A percentile compares a stretch with the other conserved stretches of the same genome.
phyloP scores from a whole-genome alignment of 2,888 invertebrate species.

The Notodonta ziczac region DNA sequence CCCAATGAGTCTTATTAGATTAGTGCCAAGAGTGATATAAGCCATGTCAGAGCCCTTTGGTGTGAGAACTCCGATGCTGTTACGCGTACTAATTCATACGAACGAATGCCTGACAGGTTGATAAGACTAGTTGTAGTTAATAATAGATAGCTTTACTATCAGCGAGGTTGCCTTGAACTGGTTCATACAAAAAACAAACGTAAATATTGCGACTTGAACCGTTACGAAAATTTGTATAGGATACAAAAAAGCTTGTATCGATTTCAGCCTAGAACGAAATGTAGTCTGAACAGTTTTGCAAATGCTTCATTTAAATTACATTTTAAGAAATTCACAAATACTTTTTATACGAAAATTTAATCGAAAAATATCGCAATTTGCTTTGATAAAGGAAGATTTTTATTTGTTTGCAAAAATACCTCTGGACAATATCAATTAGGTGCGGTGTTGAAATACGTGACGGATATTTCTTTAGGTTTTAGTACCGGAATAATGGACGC shows the following conservation, averaged over 20 bases:
- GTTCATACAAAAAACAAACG: slow-evolving; percentile 13
- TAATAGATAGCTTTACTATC: slow-evolving; percentile 6
- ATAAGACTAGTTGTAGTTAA: no score
- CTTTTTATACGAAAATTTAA: background rate
- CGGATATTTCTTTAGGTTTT: background rate
- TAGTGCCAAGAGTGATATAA: no score
- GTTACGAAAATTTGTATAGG: slow-evolving; percentile 3
- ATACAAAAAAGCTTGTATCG: background rate
- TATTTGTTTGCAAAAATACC: background rate
- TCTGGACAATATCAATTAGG: slow-evolving; percentile 2
- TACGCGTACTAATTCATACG: no score
- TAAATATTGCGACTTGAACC: slow-evolving; percentile 23
- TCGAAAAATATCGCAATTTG: background rate
- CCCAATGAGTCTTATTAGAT: no score
- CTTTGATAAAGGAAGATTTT: background rate
- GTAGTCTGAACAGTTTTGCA: background rate
- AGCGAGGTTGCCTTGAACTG: slow-evolving; percentile 14
- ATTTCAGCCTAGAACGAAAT: slow-evolving; percentile 1
- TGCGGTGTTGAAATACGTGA: background rate
- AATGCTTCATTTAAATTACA: background rate
- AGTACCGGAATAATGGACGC: background rate
- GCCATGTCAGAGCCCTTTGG: no score
- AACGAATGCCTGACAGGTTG: no score
- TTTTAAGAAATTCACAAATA: background rate
- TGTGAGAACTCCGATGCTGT: no score